Base-by-base conservation (phyloP, 2,113 vertebrate genomes). In the Smithornis capensis region DNA sequence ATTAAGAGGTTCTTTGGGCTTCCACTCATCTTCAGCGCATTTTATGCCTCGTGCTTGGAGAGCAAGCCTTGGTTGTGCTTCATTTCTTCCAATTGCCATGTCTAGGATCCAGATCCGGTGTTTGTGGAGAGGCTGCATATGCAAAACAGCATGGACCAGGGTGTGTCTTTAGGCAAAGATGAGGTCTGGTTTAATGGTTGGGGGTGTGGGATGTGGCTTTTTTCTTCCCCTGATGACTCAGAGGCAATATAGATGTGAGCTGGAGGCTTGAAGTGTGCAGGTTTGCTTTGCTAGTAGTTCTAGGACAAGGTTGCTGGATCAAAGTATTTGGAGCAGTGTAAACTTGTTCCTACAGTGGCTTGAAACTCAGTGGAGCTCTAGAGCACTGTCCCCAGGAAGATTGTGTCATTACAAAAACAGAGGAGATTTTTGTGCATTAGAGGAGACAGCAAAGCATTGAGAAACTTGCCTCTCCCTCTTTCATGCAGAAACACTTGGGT, bases 51-150 rank as follows among this genome's bases (percentile, higher is more conserved):
- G 6, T 90, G 17, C 31, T 86, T 81, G 21, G 38, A 9, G 40
- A 60, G 33, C 24, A 44, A 76, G 45, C 33, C 11, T 50, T 73
- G 28, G 22, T 38, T 64, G 44, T 64, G 44, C 33, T 87, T 77
- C 1, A 40, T 76, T 81, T 81, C 40, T 64, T 56, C 35, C 40
- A 52, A 0, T 6, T 89, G 63, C 38, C 19, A 2, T 53, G 12
- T 12, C 42, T 42, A 33, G 59, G 19, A 27, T 71, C 29, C 21
- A 16, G 49, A 9, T 33, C 33, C 0, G 0, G 10, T 47, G 12
- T 52, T 91, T 5, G 23, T 86, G 80, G 27, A 64, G 57, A 59
- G 33, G 62, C 52, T 86, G 47, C 18, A 13, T 0, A 28, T 83
- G 40, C 33, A 45, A 9, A 28, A n/a, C 2, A 80, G 53, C 50